phyloP scores from a whole-genome alignment of 2,797 vertebrate genomes.

The Phataginus tricuspis region DNA sequence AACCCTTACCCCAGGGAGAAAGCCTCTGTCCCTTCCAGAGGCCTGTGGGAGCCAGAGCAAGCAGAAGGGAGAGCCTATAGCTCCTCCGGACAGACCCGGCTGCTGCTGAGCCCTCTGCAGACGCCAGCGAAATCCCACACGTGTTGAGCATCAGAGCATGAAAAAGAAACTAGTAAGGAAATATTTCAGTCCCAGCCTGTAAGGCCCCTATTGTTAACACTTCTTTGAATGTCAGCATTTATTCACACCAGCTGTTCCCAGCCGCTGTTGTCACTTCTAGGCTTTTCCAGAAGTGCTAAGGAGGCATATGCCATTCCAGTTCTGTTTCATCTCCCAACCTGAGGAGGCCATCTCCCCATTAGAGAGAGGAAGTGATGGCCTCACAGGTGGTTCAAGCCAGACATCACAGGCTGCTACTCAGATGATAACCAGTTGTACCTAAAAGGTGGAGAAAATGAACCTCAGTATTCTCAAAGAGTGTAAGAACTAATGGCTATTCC shows the following conservation, averaged over 20 bases:
- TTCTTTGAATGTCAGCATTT: constrained; percentile 59
- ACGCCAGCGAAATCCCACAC: neutral
- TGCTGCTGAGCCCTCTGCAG: neutral
- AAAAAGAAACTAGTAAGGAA: constrained; percentile 24
- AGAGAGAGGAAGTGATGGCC: neutral
- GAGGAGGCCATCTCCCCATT: neutral
- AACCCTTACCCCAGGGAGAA: neutral
- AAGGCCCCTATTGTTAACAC: neutral
- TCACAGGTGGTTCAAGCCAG: neutral
- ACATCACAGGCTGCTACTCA: neutral
- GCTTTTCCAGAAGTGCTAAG: neutral
- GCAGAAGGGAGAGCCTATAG: neutral
- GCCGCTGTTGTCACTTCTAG: neutral
- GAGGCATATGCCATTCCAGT: neutral
- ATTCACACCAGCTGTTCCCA: constrained; percentile 57
- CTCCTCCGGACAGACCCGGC: neutral
- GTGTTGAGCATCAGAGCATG: neutral
- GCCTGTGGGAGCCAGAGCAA: neutral
- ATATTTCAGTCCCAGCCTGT: neutral
- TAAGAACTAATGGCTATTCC: neutral
- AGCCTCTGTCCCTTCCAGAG: neutral
- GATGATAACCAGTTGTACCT: neutral
- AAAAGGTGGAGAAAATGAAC: neutral
- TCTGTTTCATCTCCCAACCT: neutral
- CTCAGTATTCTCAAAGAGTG: neutral